Base-by-base conservation (phyloP, 2,888 invertebrate genomes). In the Tigriopus californicus region DNA sequence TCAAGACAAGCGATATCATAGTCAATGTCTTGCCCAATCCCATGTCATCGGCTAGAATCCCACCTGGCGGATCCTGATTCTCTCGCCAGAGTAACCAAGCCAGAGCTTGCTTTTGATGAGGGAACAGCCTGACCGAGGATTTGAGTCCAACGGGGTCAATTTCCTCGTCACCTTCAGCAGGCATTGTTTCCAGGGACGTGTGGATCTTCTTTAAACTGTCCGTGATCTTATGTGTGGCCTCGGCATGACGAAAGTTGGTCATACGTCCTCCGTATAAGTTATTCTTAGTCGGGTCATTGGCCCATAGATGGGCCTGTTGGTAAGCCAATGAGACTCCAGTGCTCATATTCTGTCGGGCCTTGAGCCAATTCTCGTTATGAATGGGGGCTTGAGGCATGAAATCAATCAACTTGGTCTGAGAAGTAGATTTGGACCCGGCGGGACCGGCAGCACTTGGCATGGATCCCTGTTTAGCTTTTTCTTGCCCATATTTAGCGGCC, bases 51-150 rank as follows among this genome's bases (percentile, higher is more conserved):
- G 60, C 60, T 54, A 60, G 41, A 6, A 58, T 58, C 13, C 58
- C 60, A n/a, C 60, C 60, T 20, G 44, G 60, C 1, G 60, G 25
- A 49, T 18, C 40, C 70, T 89, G 85, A n/a, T 75, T 74, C 73
- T 95, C 95, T 20, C 94, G 73, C 90, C 91, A 94, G 20, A 76
- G 67, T 66, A 95, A 74, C 92, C 94, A 95, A 12, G 83, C 79
- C 0, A 95, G 72, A 0, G 88, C 94, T 66, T 84, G 81, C 63
- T 79, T 76, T 70, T 94, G 94, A 72, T 94, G 90, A 11, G 76
- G 73, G 83, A 90, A 58, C 12, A 58, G 22, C 11, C 18, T 15
- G n/a, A 49, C 33, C 1, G n/a, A 18, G 12, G 18, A 24, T 25
- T 49, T 83, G 3, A 94, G 73, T 10, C 47, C 41, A 33, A 68